These are phyloP conservation scores for Xiphophorus birchmanni DNA, from an alignment of 2,797 vertebrate species.

Conservation along the genomic window DNA sequence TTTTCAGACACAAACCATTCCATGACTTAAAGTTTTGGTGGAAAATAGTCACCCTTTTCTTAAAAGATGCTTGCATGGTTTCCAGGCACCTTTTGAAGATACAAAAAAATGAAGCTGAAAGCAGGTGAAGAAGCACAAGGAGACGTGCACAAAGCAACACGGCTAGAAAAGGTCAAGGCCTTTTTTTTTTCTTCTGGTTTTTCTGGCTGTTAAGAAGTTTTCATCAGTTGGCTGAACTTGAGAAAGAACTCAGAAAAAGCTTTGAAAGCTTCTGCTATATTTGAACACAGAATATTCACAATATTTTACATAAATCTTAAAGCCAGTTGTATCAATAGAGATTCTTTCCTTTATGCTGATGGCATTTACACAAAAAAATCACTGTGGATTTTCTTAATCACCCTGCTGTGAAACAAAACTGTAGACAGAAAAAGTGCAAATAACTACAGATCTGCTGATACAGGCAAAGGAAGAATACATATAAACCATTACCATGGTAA, in stretches of 20 bases:
- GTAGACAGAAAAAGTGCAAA: conserved; percentile 43
- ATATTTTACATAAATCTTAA: conserved; percentile 14
- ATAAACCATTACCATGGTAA: conserved; percentile 47
- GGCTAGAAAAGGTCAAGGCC: conserved; percentile 52
- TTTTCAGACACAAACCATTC: conserved; percentile 55
- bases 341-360: conserved; percentile 9
- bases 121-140: conserved; percentile 33
- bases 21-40: conserved; percentile 52
- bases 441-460: conserved; percentile 44
- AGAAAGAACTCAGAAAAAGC: neutral
- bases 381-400: conserved; percentile 27
- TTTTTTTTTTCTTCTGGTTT: conserved; percentile 13
- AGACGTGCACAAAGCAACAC: conserved; percentile 32
- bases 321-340: neutral
- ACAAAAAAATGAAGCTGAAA: conserved; percentile 39
- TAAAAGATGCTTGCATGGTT: conserved; percentile 66
- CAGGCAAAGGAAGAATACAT: conserved; percentile 19
- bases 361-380: conserved; percentile 2
- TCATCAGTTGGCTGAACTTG: conserved; percentile 11
- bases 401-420: conserved; percentile 11
- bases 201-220: conserved; percentile 25
- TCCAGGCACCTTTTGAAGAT: conserved; percentile 63
- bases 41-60: conserved; percentile 65
- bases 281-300: neutral
- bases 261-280: conserved; percentile 16